Evolutionary conservation across 2,888 invertebrate genomes (phyloP).

Genomic region (Coelogynopora nodosa): DNA sequence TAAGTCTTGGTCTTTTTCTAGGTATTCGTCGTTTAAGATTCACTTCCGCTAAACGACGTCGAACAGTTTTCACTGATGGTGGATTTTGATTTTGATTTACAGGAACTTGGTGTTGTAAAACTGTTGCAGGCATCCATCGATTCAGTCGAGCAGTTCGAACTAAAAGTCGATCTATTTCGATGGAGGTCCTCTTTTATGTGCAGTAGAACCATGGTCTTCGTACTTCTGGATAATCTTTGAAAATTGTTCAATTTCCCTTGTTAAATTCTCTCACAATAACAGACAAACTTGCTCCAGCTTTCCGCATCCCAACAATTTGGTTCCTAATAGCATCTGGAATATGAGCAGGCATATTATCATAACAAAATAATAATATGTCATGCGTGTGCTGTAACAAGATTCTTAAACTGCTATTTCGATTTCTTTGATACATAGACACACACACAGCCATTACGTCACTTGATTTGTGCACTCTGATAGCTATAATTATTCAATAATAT

Average conservation of each 20-base stretch:
- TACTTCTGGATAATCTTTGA: not conserved
- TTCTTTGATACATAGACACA: too few species aligned
- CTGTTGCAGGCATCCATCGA: not conserved
- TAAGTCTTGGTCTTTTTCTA: too few species aligned
- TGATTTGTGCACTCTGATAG: too few species aligned
- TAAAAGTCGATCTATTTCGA: not conserved
- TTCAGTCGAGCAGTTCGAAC: not conserved
- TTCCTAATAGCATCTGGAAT: not conserved
- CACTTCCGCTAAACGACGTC: not conserved
- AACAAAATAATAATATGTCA: too few species aligned
- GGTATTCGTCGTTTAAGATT: not conserved
- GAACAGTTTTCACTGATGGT: not conserved
- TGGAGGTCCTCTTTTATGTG: not conserved
- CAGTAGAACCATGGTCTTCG: not conserved
- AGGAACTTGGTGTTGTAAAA: not conserved
- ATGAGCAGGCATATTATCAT: too few species aligned
- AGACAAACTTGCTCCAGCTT: not conserved
- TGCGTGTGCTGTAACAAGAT: too few species aligned
- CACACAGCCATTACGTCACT: too few species aligned
- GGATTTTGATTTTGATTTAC: not conserved
- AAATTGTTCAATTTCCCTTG: not conserved
- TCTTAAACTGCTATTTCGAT: too few species aligned
- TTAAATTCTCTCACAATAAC: not conserved
- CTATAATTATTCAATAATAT: too few species aligned
- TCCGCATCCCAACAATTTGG: not conserved